These are phyloP conservation scores for Ambastaia sidthimunki DNA, from an alignment of 2,797 vertebrate species.

Conservation along the genomic window DNA sequence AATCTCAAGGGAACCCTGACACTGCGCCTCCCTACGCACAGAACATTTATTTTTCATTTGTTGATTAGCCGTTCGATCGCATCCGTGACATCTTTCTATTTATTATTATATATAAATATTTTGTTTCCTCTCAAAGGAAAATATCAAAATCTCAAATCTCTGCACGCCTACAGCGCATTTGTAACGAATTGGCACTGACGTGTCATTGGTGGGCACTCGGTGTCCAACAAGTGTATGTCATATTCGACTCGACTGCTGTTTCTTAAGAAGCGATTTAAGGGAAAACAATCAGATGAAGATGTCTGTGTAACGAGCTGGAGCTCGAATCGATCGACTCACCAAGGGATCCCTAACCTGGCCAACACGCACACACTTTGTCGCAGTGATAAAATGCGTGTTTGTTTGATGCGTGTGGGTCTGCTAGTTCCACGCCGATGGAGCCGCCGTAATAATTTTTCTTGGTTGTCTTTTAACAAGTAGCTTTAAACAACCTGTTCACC, in stretches of 20 bases:
- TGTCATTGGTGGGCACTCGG: constrained; percentile 9
- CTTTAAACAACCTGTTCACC: not conserved
- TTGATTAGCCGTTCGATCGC: constrained; percentile 1
- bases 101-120: no score
- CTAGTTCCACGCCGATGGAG: constrained; percentile 10
- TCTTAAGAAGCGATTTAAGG: constrained; percentile 4
- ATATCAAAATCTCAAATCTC: not conserved
- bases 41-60: not conserved
- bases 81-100: not conserved
- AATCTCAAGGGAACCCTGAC: constrained; percentile 13
- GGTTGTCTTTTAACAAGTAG: constrained; percentile 3
- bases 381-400: constrained; percentile 41
- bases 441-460: constrained; percentile 11
- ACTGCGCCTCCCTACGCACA: not conserved
- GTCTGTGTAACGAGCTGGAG: not conserved
- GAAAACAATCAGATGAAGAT: not conserved
- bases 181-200: not conserved
- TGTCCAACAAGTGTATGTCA: constrained; percentile 39
- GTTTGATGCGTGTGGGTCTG: constrained; percentile 9
- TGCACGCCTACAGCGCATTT: constrained; percentile 28
- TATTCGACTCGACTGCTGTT: constrained; percentile 1
- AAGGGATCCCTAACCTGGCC: not conserved
- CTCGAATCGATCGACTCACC: constrained; percentile 16
- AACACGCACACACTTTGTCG: constrained; percentile 31
- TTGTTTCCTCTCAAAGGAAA: not conserved